phyloP scores from a whole-genome alignment of 1,140 invertebrate species.

The Drosophila saltans region DNA sequence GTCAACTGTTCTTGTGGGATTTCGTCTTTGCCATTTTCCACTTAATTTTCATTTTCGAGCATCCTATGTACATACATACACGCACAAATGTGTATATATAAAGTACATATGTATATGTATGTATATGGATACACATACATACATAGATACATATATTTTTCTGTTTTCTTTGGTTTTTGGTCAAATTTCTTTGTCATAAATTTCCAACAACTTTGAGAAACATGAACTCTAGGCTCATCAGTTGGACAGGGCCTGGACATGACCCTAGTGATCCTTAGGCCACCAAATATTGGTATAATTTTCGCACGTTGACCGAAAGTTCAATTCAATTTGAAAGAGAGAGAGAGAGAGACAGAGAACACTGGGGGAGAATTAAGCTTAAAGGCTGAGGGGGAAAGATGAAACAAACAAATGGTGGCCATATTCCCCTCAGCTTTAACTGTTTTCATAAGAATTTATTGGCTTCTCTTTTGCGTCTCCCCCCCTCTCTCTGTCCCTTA shows the following conservation, averaged over 20 bases:
- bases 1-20: slow-evolving; percentile 68
- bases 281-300: slow-evolving; percentile 46
- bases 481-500: slow-evolving; percentile 19
- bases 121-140: background rate
- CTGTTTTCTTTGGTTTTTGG: background rate
- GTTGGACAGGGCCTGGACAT: background rate
- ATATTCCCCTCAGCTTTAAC: slow-evolving; percentile 24
- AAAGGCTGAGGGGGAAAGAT: background rate
- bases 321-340: slow-evolving; percentile 57
- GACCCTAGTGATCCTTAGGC: slow-evolving; percentile 15
- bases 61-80: slow-evolving; percentile 17
- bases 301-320: slow-evolving; percentile 62
- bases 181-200: slow-evolving; percentile 38
- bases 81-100: background rate
- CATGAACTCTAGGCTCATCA: slow-evolving; percentile 36
- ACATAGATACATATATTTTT: background rate
- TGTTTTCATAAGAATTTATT: slow-evolving; percentile 71
- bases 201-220: slow-evolving; percentile 36
- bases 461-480: slow-evolving; percentile 9
- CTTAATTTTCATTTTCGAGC: slow-evolving; percentile 65
- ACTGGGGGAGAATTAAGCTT: no score
- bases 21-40: slow-evolving; percentile 59
- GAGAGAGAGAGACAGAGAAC: background rate
- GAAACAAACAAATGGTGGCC: slow-evolving; percentile 6
- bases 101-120: no score